These are phyloP conservation scores for Aphelenchoides besseyi DNA, from an alignment of 1,140 invertebrate species.

Conservation along the genomic window DNA sequence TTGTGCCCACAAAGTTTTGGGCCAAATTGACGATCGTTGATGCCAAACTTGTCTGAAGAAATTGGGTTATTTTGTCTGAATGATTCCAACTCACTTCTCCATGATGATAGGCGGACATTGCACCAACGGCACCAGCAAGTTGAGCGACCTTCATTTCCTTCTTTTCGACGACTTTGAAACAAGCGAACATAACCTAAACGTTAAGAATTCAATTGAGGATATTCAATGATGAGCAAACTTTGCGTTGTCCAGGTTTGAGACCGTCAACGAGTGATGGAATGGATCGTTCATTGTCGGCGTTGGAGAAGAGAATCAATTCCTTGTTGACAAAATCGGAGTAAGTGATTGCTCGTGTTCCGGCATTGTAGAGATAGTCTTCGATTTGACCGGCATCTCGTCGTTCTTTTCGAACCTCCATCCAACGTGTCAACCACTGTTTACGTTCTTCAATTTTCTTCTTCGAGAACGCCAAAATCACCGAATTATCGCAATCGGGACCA, in stretches of 20 bases:
- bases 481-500: conserved; percentile 81
- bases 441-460: conserved; percentile 90
- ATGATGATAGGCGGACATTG: conserved; percentile 96
- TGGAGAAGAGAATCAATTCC: conserved; percentile 92
- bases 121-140: conserved; percentile 91
- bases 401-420: conserved; percentile 75
- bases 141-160: conserved; percentile 96
- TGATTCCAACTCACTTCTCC: conserved; percentile 76
- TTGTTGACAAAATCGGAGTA: conserved; percentile 95
- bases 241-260: conserved; percentile 92
- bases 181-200: conserved; percentile 75
- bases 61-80: not conserved
- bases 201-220: not conserved
- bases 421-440: conserved; percentile 93
- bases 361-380: conserved; percentile 47
- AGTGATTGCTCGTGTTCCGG: conserved; percentile 74
- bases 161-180: conserved; percentile 92
- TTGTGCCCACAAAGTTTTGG: conserved; percentile 95
- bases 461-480: conserved; percentile 91
- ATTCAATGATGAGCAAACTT: too few species aligned
- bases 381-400: conserved; percentile 29
- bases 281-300: conserved; percentile 91
- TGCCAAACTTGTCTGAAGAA: conserved; percentile 69
- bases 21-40: conserved; percentile 94
- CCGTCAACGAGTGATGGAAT: conserved; percentile 90